Conservation (phyloP, 1,140 invertebrate genomes). For the Stenopsyche tienmushanensis region DNA sequence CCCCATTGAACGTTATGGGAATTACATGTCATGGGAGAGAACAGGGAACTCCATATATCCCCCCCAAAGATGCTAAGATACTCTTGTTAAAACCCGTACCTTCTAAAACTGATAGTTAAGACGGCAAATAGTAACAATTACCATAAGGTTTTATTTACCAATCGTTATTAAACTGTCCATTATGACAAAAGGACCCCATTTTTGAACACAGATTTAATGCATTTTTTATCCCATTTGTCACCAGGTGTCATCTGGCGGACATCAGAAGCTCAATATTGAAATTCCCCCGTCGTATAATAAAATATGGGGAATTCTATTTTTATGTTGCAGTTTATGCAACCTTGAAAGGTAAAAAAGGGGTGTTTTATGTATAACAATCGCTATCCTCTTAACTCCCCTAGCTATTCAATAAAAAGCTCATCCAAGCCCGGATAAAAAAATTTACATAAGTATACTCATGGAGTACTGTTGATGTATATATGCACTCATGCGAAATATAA, state of each 20-base stretch:
- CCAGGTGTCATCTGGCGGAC: conserved; percentile 20
- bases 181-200: no score
- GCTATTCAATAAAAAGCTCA: conserved; percentile 29
- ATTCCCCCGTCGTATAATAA: conserved; percentile 20
- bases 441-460: conserved; percentile 36
- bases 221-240: conserved; percentile 20
- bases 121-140: no score
- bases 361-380: conserved; percentile 32
- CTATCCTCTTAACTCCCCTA: conserved; percentile 40
- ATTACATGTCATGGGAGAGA: conserved; percentile 1
- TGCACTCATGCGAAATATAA: no score
- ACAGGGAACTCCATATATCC: background rate
- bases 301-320: no score
- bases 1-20: conserved; percentile 25
- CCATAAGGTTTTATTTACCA: no score
- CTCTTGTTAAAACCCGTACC: no score
- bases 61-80: background rate
- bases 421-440: conserved; percentile 25
- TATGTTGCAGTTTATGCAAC: conserved; percentile 14
- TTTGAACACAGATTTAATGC: no score
- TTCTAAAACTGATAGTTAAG: no score
- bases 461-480: conserved; percentile 4
- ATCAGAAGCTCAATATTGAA: conserved; percentile 20
- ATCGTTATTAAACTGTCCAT: no score
- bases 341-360: conserved; percentile 26